Evolutionary conservation across 2,888 invertebrate species (phyloP).

Genomic region (Escarpia spicata): DNA sequence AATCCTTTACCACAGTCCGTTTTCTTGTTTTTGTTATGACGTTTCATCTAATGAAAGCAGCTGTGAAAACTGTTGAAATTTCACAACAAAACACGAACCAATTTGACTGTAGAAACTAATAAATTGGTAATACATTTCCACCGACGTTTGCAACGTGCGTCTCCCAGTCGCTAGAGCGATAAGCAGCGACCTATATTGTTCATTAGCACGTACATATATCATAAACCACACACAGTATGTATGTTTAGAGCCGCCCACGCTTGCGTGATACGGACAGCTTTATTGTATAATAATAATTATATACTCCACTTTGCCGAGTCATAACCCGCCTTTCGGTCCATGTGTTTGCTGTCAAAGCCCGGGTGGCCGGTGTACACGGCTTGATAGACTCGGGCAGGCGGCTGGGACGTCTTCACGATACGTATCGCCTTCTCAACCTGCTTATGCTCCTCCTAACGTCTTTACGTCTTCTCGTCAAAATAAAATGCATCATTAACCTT

Average conservation of each 20-base stretch:
- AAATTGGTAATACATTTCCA: too few relatives aligned
- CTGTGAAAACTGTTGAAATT: too few relatives aligned
- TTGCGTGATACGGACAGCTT: background rate
- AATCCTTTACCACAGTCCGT: too few relatives aligned
- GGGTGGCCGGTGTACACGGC: background rate
- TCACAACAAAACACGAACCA: too few relatives aligned
- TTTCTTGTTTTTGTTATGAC: too few relatives aligned
- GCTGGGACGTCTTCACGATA: background rate
- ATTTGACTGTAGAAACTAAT: too few relatives aligned
- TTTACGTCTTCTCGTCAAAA: background rate
- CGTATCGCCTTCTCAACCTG: background rate
- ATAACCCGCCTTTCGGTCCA: background rate
- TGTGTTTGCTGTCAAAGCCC: background rate
- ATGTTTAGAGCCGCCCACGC: background rate
- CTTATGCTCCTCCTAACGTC: background rate
- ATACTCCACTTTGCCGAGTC: background rate
- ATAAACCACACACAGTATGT: background rate
- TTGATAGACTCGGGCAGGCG: background rate
- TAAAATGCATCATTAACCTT: background rate
- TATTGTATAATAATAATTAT: background rate
- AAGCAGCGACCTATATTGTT: too few relatives aligned
- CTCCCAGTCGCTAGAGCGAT: too few relatives aligned
- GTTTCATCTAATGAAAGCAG: too few relatives aligned
- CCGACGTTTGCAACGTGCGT: too few relatives aligned
- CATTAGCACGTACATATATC: background rate